Conservation (phyloP, 2,797 vertebrate genomes). For the Xyrichtys novacula region DNA sequence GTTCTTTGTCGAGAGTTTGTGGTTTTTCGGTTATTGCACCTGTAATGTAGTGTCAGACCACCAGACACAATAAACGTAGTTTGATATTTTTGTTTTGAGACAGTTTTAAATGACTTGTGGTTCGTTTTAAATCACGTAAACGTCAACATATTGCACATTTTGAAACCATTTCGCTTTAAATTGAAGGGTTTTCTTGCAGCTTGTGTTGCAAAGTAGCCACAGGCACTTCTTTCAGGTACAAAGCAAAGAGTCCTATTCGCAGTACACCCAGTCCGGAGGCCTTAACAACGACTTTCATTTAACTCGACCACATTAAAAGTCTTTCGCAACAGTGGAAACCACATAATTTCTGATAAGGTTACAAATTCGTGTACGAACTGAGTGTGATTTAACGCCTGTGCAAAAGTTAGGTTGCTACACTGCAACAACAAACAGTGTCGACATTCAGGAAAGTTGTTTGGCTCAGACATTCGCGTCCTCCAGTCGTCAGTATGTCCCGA, state of each 20-base stretch:
- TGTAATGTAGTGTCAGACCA: no score
- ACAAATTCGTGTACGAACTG: neutral
- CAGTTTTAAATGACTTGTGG: neutral
- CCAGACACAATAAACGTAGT: no score
- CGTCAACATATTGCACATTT: neutral
- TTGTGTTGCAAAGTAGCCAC: neutral
- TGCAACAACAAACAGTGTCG: constrained; percentile 14
- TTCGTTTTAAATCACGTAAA: neutral
- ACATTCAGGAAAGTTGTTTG: constrained; percentile 18
- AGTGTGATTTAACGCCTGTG: neutral
- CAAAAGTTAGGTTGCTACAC: neutral
- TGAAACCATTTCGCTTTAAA: neutral
- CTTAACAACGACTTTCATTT: neutral
- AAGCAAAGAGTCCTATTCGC: neutral
- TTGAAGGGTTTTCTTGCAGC: no score
- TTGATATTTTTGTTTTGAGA: no score
- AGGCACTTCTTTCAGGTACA: neutral
- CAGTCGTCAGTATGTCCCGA: neutral
- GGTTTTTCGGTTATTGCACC: neutral
- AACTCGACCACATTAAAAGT: neutral
- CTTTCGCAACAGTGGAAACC: constrained; percentile 6
- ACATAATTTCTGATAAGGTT: neutral
- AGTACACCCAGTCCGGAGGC: neutral
- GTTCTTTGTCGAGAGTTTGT: neutral
- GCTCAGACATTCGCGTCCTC: neutral